phyloP scores from a whole-genome alignment of 2,888 invertebrate genomes.

The Junonia oenone region DNA sequence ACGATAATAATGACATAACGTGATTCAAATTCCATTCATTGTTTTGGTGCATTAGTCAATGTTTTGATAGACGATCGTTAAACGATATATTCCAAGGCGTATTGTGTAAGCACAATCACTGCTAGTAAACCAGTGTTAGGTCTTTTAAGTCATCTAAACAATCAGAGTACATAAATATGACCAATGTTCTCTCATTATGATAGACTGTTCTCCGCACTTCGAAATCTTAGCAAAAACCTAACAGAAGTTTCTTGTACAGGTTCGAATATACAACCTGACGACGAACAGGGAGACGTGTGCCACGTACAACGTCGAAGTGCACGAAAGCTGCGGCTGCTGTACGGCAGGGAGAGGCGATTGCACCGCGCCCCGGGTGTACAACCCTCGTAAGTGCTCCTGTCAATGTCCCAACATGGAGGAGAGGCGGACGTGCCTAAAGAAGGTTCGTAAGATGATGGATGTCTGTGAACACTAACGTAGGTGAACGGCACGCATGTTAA shows the following conservation, averaged over 20 bases:
- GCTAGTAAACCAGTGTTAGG: too few relatives aligned
- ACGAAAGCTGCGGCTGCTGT: slow-evolving; percentile 63
- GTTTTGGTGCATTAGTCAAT: slow-evolving; percentile 9
- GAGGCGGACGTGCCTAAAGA: slow-evolving; percentile 58
- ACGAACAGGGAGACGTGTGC: slow-evolving; percentile 62
- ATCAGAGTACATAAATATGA: too few relatives aligned
- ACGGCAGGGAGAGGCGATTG: slow-evolving; percentile 47
- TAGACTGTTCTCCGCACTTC: too few relatives aligned
- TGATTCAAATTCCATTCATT: slow-evolving; percentile 8
- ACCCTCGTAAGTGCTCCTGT: slow-evolving; percentile 74
- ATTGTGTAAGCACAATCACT: too few relatives aligned
- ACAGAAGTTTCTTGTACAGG: slow-evolving; percentile 53
- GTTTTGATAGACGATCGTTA: slow-evolving; percentile 17
- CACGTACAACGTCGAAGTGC: slow-evolving; percentile 59
- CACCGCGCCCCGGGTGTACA: slow-evolving; percentile 52
- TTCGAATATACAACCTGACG: slow-evolving; percentile 61
- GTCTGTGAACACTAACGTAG: slow-evolving; percentile 58
- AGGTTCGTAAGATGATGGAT: slow-evolving; percentile 77
- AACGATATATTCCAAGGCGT: too few relatives aligned
- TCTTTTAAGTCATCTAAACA: too few relatives aligned
- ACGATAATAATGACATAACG: slow-evolving; percentile 53
- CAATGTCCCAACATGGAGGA: slow-evolving; percentile 68
- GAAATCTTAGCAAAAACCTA: too few relatives aligned
- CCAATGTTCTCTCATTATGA: too few relatives aligned
- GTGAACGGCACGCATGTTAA: slow-evolving; percentile 46